Evolutionary conservation across 2,113 vertebrate species (phyloP).

Genomic region (Tiliqua scincoides): DNA sequence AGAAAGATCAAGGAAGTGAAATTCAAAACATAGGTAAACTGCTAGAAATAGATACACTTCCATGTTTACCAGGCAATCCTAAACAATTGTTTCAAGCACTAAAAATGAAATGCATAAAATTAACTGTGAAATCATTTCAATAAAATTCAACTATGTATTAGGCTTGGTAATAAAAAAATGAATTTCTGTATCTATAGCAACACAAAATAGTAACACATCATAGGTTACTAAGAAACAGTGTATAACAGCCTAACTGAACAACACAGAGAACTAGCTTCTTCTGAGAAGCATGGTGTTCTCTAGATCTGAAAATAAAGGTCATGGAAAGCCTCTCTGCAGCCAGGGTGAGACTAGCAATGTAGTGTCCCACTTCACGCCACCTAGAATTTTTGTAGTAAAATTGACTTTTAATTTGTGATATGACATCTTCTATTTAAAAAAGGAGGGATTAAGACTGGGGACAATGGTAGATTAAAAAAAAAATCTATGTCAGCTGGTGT

Average conservation of each 20-base stretch:
- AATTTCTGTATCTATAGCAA: conserved; percentile 21
- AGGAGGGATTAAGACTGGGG: too few relatives aligned
- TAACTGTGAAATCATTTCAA: conserved; percentile 14
- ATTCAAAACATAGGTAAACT: conserved; percentile 6
- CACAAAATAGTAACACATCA: conserved; percentile 32
- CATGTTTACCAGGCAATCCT: not conserved
- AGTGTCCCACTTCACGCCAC: too few relatives aligned
- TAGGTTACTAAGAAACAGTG: conserved; percentile 26
- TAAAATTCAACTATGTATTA: conserved; percentile 25
- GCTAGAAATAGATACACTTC: conserved; percentile 9
- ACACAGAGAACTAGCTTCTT: conserved; percentile 4
- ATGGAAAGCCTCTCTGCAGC: too few relatives aligned
- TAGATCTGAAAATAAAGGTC: not conserved
- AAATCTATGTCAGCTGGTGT: too few relatives aligned
- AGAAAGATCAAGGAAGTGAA: not conserved
- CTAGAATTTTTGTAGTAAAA: too few relatives aligned
- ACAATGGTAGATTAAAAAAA: too few relatives aligned
- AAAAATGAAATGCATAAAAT: conserved; percentile 14
- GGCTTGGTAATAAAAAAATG: conserved; percentile 34
- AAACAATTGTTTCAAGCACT: conserved; percentile 19
- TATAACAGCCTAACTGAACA: conserved; percentile 26
- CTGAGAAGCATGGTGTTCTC: conserved; percentile 19
- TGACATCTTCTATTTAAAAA: too few relatives aligned
- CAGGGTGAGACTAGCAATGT: too few relatives aligned
- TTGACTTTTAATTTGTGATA: too few relatives aligned